A percentile compares a stretch with the other conserved stretches of the same genome.
These are phyloP conservation scores for Geophilus truncorum DNA, from an alignment of 2,888 invertebrate species.

Conservation along the genomic window DNA sequence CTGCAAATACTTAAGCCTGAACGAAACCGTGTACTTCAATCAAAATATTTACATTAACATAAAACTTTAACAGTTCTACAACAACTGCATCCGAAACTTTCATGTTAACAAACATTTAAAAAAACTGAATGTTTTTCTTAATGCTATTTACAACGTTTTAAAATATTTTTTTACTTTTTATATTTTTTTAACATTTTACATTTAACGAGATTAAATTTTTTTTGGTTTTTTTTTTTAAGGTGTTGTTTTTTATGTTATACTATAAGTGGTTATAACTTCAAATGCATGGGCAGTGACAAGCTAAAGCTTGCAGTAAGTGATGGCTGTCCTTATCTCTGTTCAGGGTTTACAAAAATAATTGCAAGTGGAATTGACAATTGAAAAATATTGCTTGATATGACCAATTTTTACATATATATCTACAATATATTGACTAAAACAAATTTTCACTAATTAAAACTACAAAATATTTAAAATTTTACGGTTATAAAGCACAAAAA, in stretches of 20 bases:
- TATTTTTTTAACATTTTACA: not conserved
- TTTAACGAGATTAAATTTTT: not conserved
- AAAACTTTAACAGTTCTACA: slow-evolving; percentile 18
- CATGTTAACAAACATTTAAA: not conserved
- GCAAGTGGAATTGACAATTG: slow-evolving; percentile 22
- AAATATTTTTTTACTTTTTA: not conserved
- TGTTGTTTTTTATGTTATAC: no score
- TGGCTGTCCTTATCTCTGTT: slow-evolving; percentile 1
- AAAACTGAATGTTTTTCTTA: not conserved
- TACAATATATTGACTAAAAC: slow-evolving; percentile 22
- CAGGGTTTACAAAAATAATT: slow-evolving; percentile 21
- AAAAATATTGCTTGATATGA: slow-evolving; percentile 27
- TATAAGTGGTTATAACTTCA: not conserved
- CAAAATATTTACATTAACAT: slow-evolving; percentile 7
- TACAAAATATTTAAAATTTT: not conserved
- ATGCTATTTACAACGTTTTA: slow-evolving; percentile 9
- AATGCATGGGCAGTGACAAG: slow-evolving; percentile 19
- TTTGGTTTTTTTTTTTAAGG: not conserved
- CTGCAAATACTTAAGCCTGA: slow-evolving; percentile 7
- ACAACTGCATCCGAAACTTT: not conserved
- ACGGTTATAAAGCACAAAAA: not conserved
- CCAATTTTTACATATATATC: slow-evolving; percentile 6
- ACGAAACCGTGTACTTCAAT: not conserved
- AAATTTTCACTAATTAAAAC: not conserved
- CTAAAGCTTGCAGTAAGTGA: not conserved